These are phyloP conservation scores for Panthera leo DNA, from an alignment of 2,113 vertebrate genomes.

Conservation along the genomic window DNA sequence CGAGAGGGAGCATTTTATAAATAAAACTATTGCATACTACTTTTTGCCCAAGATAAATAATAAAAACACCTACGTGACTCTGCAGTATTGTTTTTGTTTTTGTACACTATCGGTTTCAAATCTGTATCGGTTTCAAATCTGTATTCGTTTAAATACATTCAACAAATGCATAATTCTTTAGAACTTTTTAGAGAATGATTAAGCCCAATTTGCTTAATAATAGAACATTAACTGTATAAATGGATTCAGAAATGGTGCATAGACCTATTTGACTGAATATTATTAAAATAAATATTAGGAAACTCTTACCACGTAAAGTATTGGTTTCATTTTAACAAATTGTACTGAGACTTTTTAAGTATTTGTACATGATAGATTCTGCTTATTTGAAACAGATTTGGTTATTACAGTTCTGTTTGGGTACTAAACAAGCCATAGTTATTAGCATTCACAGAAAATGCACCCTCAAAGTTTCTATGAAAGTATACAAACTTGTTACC, in stretches of 20 bases:
- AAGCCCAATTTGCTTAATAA: background rate
- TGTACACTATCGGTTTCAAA: background rate
- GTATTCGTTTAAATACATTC: background rate
- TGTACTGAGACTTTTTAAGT: background rate
- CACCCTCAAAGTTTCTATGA: background rate
- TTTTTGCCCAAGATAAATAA: background rate
- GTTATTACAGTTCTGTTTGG: background rate
- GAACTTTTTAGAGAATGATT: background rate
- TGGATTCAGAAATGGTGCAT: background rate
- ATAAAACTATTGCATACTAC: background rate
- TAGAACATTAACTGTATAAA: background rate
- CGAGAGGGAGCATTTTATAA: slow-evolving; percentile 22
- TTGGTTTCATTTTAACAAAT: slow-evolving; percentile 29
- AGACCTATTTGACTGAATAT: slow-evolving; percentile 12
- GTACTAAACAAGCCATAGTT: background rate
- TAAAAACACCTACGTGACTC: background rate
- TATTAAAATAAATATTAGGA: background rate
- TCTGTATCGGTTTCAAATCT: background rate
- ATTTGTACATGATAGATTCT: background rate
- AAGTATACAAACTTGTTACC: background rate
- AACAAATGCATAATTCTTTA: background rate
- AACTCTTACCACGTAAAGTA: background rate
- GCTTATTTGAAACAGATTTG: background rate
- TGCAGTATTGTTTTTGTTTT: background rate
- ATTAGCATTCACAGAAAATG: slow-evolving; percentile 27